phyloP scores from a whole-genome alignment of 2,888 invertebrate genomes.

The Fragum fragum region DNA sequence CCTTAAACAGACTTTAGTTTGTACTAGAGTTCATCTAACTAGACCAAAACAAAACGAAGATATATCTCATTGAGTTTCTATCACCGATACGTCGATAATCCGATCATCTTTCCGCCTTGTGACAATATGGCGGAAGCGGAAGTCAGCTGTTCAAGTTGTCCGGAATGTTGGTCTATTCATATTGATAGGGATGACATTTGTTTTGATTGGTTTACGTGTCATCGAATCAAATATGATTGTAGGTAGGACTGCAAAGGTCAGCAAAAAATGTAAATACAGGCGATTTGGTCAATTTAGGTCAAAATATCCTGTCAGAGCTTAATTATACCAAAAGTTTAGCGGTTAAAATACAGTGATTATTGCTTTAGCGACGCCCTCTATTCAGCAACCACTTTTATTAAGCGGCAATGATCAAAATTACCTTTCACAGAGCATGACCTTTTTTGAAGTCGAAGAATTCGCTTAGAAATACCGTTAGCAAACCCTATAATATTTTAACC shows the following conservation, averaged over 20 bases:
- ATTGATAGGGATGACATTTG: not conserved
- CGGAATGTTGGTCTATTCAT: not conserved
- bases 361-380: no score
- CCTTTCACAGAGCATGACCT: no score
- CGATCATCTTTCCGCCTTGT: not conserved
- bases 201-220: constrained; percentile 3
- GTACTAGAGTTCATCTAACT: not conserved
- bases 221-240: not conserved
- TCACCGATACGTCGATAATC: not conserved
- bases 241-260: not conserved
- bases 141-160: constrained; percentile 18
- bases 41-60: not conserved
- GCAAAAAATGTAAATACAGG: not conserved
- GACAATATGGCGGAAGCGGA: constrained; percentile 20
- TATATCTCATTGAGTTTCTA: not conserved
- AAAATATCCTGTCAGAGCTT: no score
- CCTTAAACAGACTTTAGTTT: not conserved
- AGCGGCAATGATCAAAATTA: no score
- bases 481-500: no score
- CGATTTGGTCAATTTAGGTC: not conserved
- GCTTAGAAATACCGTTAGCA: no score
- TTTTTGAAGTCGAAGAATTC: no score
- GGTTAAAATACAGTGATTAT: no score
- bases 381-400: no score
- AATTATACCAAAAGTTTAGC: no score